Conservation (phyloP, 2,888 invertebrate species). For the Malachius bipustulatus region DNA sequence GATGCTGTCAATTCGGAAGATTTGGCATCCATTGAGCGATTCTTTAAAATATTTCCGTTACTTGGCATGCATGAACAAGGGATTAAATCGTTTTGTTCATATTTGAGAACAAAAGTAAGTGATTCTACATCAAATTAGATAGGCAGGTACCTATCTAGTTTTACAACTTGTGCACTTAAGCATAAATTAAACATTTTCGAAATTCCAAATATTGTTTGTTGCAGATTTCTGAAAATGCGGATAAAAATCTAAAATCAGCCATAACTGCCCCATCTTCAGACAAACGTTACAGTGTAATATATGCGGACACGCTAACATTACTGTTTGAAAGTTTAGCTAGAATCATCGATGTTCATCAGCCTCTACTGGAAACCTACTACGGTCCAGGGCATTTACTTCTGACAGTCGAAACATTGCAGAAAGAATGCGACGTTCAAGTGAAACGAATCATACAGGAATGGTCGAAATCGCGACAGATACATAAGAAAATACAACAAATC, state of each 20-base stretch:
- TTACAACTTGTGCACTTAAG: no score
- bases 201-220: slow-evolving; percentile 15
- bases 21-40: slow-evolving; percentile 79
- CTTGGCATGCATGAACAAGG: slow-evolving; percentile 87
- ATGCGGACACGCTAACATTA: slow-evolving; percentile 73
- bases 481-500: slow-evolving; percentile 49
- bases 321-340: slow-evolving; percentile 72
- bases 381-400: slow-evolving; percentile 64
- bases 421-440: slow-evolving; percentile 61
- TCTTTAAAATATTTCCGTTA: slow-evolving; percentile 94
- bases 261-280: slow-evolving; percentile 53
- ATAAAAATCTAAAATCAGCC: slow-evolving; percentile 58
- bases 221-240: slow-evolving; percentile 52
- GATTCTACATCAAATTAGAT: no score
- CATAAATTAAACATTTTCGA: no score
- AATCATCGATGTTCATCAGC: slow-evolving; percentile 76
- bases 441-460: slow-evolving; percentile 59
- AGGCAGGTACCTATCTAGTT: no score
- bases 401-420: slow-evolving; percentile 61
- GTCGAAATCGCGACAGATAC: slow-evolving; percentile 52
- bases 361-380: slow-evolving; percentile 80
- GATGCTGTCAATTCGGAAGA: slow-evolving; percentile 84
- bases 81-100: slow-evolving; percentile 73
- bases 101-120: slow-evolving; percentile 66
- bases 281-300: slow-evolving; percentile 63